Percentiles rank a stretch among this genome's conserved stretches.
Conservation (phyloP, 2,888 invertebrate species). For the Drosophila seclusa region DNA sequence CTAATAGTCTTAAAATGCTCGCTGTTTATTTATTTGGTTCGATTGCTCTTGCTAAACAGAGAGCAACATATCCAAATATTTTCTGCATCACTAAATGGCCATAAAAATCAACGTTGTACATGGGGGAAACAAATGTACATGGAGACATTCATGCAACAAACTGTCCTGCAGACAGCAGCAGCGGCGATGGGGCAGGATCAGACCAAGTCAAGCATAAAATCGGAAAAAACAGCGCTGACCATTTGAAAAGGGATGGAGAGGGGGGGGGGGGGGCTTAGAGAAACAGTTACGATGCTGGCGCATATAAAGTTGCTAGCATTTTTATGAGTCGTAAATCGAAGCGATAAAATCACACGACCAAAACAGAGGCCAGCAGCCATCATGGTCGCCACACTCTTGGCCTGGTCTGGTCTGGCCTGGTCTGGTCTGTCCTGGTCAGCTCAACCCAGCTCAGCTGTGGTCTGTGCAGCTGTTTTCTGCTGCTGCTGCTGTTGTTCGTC, state of each 20-base stretch:
- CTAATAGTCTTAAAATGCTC: slow-evolving; percentile 14
- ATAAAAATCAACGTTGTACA: slow-evolving; percentile 66
- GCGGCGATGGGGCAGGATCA: slow-evolving; percentile 5
- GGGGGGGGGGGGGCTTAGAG: neutral
- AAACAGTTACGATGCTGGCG: slow-evolving; percentile 25
- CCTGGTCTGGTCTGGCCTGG: slow-evolving; percentile 5
- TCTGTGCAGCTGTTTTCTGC: slow-evolving; percentile 41
- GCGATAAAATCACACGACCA: slow-evolving; percentile 75
- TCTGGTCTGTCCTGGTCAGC: slow-evolving; percentile 26
- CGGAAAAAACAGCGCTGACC: slow-evolving; percentile 45
- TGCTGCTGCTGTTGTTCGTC: slow-evolving; percentile 37
- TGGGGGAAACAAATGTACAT: slow-evolving; percentile 24
- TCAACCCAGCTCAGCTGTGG: slow-evolving; percentile 10
- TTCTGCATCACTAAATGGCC: slow-evolving; percentile 77
- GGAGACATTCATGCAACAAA: slow-evolving; percentile 59
- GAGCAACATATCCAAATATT: slow-evolving; percentile 62
- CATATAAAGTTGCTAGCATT: slow-evolving; percentile 70
- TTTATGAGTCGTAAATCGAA: slow-evolving; percentile 82
- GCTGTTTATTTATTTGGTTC: slow-evolving; percentile 58
- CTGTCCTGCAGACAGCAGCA: slow-evolving; percentile 31
- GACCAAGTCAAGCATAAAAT: slow-evolving; percentile 70
- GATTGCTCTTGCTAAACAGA: slow-evolving; percentile 40
- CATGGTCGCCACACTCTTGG: slow-evolving; percentile 24
- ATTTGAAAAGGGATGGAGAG: slow-evolving; percentile 5
- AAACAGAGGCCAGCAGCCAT: slow-evolving; percentile 57